These are phyloP conservation scores for Copidosoma floridanum DNA, from an alignment of 1,140 invertebrate genomes.

Conservation along the genomic window DNA sequence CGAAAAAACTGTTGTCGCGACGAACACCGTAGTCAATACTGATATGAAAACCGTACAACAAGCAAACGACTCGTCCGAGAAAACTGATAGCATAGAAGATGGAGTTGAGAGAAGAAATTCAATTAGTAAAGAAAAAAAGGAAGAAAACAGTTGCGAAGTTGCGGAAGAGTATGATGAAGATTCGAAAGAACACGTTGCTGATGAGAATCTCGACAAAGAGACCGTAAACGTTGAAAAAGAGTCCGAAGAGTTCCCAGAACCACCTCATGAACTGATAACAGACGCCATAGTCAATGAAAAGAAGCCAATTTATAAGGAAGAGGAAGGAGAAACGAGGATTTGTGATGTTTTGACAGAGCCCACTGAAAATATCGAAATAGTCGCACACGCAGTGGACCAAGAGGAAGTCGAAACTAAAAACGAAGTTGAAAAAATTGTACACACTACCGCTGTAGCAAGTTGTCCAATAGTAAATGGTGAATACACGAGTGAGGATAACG, in stretches of 20 bases:
- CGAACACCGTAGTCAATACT: neutral
- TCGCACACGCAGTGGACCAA: neutral
- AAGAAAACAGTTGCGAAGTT: no score
- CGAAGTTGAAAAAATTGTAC: constrained; percentile 7
- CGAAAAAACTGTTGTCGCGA: neutral
- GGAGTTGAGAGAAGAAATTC: no score
- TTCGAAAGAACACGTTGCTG: no score
- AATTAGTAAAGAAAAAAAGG: no score
- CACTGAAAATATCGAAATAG: neutral
- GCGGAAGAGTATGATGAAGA: no score
- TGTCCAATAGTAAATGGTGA: constrained; percentile 41
- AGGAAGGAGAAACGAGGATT: constrained; percentile 8
- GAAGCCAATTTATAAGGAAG: constrained; percentile 12
- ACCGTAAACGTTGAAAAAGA: no score
- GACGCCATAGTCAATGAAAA: constrained; percentile 20
- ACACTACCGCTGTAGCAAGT: constrained; percentile 34
- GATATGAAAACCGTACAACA: neutral
- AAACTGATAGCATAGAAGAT: no score
- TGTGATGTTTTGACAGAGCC: neutral
- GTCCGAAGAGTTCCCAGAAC: no score
- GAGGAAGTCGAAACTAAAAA: neutral
- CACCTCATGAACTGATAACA: constrained; percentile 21
- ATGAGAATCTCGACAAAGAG: no score
- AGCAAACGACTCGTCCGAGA: no score
- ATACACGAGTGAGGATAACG: constrained; percentile 33